These are phyloP conservation scores for Drosophila helvetica DNA, from an alignment of 2,888 invertebrate species.

Conservation along the genomic window DNA sequence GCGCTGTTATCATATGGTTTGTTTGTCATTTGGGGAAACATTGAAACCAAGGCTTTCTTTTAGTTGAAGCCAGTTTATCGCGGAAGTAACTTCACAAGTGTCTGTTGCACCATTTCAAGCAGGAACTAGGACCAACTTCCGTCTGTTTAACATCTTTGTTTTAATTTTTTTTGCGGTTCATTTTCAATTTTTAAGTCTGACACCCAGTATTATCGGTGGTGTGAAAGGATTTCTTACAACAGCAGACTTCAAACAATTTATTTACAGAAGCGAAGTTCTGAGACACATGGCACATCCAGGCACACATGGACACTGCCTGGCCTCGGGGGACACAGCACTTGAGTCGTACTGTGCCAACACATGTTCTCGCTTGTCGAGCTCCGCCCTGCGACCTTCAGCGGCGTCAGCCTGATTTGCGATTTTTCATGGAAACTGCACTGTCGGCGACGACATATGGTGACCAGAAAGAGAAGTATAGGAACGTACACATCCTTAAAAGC, in stretches of 20 bases:
- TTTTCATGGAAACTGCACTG: constrained; percentile 73
- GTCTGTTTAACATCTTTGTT: constrained; percentile 21
- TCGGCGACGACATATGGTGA: constrained; percentile 61
- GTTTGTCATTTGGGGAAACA: constrained; percentile 1
- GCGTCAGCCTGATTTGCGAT: constrained; percentile 74
- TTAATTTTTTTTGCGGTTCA: neutral
- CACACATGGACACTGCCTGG: neutral
- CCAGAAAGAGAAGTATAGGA: constrained; percentile 50
- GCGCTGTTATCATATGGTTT: neutral
- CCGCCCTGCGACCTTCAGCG: constrained; percentile 59
- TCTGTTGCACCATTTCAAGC: neutral
- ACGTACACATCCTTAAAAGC: constrained; percentile 38
- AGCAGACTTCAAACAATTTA: constrained; percentile 18
- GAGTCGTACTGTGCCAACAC: constrained; percentile 16
- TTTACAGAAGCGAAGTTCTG: constrained; percentile 9
- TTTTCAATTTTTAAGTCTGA: neutral
- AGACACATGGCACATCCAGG: constrained; percentile 22
- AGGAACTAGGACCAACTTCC: neutral
- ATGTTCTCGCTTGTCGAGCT: constrained; percentile 12
- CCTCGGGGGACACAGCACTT: constrained; percentile 1
- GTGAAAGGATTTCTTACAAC: constrained; percentile 43
- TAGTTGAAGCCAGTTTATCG: neutral
- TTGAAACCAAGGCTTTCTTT: neutral
- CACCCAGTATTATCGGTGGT: neutral
- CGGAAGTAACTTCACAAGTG: constrained; percentile 4